phyloP scores from a whole-genome alignment of 1,140 invertebrate species.

The Aphelenchoides avenae region DNA sequence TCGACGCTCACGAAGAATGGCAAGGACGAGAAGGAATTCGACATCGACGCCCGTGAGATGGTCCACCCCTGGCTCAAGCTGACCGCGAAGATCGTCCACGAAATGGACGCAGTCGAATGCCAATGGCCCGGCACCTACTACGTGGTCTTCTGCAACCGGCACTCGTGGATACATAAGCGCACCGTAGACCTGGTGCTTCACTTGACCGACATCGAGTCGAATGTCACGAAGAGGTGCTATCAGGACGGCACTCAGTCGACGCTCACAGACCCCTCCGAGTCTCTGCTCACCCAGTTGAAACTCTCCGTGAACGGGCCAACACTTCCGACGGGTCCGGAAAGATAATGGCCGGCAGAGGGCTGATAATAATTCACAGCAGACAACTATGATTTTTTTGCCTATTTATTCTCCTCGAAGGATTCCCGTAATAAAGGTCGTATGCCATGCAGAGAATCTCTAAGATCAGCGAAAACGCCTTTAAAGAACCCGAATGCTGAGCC shows the following conservation, averaged over 20 bases:
- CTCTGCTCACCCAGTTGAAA: slow-evolving; percentile 1
- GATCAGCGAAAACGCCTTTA: too few relatives aligned
- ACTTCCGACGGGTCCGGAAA: not conserved
- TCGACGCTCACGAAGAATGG: slow-evolving; percentile 6
- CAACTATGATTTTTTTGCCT: too few relatives aligned
- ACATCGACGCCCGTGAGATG: slow-evolving; percentile 45
- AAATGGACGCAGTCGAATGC: slow-evolving; percentile 39
- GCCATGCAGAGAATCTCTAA: too few relatives aligned
- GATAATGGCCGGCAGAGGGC: not conserved
- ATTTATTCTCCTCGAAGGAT: too few relatives aligned
- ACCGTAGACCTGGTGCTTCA: slow-evolving; percentile 34
- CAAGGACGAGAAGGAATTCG: slow-evolving; percentile 28
- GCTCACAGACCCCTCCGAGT: not conserved
- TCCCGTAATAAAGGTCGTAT: too few relatives aligned
- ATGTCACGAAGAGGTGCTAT: slow-evolving; percentile 19
- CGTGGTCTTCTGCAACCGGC: slow-evolving; percentile 54
- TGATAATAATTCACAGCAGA: too few relatives aligned
- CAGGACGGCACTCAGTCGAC: slow-evolving; percentile 34
- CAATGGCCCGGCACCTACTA: slow-evolving; percentile 43
- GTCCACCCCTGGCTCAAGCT: slow-evolving; percentile 57
- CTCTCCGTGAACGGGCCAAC: slow-evolving; percentile 5
- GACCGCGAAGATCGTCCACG: slow-evolving; percentile 54
- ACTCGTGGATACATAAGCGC: slow-evolving; percentile 39
- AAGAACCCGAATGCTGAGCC: too few relatives aligned
- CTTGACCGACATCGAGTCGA: slow-evolving; percentile 19